A percentile compares a stretch with the other conserved stretches of the same genome.
Evolutionary conservation across 2,888 invertebrate genomes (phyloP).

Genomic region (Drosophila monieri): DNA sequence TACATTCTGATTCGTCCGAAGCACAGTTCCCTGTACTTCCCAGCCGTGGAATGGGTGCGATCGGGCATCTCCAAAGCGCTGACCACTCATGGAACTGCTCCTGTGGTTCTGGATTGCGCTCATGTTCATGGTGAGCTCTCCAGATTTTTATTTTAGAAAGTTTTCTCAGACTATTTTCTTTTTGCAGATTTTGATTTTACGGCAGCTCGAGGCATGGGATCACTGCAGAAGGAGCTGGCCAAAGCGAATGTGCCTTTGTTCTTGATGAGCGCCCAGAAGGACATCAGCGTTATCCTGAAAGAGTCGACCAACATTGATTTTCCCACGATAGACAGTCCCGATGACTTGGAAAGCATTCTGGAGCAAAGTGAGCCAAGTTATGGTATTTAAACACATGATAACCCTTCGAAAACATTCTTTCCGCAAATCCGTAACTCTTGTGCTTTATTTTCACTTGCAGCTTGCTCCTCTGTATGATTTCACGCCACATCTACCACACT

Average conservation of each 20-base stretch:
- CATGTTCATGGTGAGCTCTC: conserved; percentile 87
- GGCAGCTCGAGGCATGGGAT: conserved; percentile 92
- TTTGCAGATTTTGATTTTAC: conserved; percentile 91
- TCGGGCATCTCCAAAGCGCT: conserved; percentile 91
- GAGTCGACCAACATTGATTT: conserved; percentile 81
- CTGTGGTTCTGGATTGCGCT: conserved; percentile 92
- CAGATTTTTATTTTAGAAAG: not conserved
- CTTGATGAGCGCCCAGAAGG: conserved; percentile 85
- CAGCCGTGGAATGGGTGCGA: conserved; percentile 92
- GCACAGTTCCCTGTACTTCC: conserved; percentile 91
- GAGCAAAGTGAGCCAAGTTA: conserved; percentile 75
- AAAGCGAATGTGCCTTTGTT: conserved; percentile 89
- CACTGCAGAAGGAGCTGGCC: conserved; percentile 89
- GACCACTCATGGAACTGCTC: conserved; percentile 88
- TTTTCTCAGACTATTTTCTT: not conserved
- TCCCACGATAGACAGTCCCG: conserved; percentile 74
- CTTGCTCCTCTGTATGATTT: conserved; percentile 27
- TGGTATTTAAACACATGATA: not conserved
- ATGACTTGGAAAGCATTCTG: conserved; percentile 78
- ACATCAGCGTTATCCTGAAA: conserved; percentile 79
- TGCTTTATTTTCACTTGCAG: conserved; percentile 19
- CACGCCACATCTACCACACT: conserved; percentile 7
- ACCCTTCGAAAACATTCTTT: not conserved
- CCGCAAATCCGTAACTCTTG: conserved; percentile 1
- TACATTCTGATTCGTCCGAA: conserved; percentile 91